These are phyloP conservation scores for Anolis sagrei DNA, from an alignment of 2,113 vertebrate species.

Conservation along the genomic window DNA sequence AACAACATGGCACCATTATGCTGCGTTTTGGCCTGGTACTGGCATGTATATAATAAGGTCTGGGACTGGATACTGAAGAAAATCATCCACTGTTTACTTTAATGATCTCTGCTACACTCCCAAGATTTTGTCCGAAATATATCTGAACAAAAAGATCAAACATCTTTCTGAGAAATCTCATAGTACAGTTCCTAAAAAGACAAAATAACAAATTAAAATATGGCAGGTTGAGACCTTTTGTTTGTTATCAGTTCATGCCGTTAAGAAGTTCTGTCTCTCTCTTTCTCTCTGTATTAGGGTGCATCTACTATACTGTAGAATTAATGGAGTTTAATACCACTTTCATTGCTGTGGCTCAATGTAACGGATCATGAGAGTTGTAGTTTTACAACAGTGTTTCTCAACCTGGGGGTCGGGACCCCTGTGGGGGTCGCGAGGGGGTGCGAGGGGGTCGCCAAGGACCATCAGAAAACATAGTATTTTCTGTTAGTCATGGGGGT, in stretches of 20 bases:
- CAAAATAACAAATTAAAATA: neutral
- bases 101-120: neutral
- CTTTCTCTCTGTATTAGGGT: neutral
- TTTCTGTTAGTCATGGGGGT: too few relatives aligned
- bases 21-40: neutral
- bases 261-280: neutral
- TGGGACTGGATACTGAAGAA: neutral
- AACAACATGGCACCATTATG: neutral
- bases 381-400: too few relatives aligned
- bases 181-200: neutral
- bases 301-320: too few relatives aligned
- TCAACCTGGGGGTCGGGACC: too few relatives aligned
- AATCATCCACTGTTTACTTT: neutral
- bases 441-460: too few relatives aligned
- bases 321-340: too few relatives aligned
- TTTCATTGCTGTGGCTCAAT: too few relatives aligned
- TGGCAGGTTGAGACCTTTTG: neutral
- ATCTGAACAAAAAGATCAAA: neutral
- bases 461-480: too few relatives aligned
- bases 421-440: too few relatives aligned
- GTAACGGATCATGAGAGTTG: too few relatives aligned
- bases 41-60: too few relatives aligned
- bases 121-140: neutral
- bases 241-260: neutral
- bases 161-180: too few relatives aligned